phyloP scores from a whole-genome alignment of 23 tunicate species.

The Halocynthia aurantium region DNA sequence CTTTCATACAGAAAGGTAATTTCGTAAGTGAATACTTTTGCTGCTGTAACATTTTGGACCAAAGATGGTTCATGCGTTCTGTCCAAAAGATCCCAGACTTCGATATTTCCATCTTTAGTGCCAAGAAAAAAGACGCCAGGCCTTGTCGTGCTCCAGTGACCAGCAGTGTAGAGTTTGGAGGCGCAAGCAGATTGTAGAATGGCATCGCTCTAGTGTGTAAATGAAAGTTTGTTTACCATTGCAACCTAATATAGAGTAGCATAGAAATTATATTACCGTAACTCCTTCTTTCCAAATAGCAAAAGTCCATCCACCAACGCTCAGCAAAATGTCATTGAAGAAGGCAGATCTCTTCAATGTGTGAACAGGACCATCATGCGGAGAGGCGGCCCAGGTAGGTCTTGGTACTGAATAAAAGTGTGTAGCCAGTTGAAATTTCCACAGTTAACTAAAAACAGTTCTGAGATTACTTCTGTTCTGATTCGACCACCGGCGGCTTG shows the following conservation, averaged over 20 bases:
- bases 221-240: not conserved
- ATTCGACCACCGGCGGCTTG: no score
- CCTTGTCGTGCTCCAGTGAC: conserved; percentile 89
- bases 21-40: conserved; percentile 17
- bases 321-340: conserved; percentile 68
- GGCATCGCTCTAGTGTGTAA: conserved; percentile 33
- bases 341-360: conserved; percentile 75
- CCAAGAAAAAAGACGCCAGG: conserved; percentile 86
- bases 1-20: no score
- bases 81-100: conserved; percentile 98
- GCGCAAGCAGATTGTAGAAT: conserved; percentile 78
- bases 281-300: conserved; percentile 70
- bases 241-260: not conserved
- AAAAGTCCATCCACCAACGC: conserved; percentile 96
- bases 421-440: no score
- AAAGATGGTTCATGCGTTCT: conserved; percentile 92
- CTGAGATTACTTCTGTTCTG: no score
- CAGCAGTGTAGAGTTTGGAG: conserved; percentile 75
- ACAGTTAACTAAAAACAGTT: no score
- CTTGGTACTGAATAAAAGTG: conserved; percentile 24
- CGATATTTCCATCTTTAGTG: conserved; percentile 92
- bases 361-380: conserved; percentile 81
- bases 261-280: conserved; percentile 17
- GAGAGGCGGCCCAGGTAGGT: conserved; percentile 47
- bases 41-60: conserved; percentile 95